Percentiles rank a stretch among this genome's conserved stretches.
Evolutionary conservation across 1,140 invertebrate species (phyloP).

Genomic region (Dinoponera quadriceps): DNA sequence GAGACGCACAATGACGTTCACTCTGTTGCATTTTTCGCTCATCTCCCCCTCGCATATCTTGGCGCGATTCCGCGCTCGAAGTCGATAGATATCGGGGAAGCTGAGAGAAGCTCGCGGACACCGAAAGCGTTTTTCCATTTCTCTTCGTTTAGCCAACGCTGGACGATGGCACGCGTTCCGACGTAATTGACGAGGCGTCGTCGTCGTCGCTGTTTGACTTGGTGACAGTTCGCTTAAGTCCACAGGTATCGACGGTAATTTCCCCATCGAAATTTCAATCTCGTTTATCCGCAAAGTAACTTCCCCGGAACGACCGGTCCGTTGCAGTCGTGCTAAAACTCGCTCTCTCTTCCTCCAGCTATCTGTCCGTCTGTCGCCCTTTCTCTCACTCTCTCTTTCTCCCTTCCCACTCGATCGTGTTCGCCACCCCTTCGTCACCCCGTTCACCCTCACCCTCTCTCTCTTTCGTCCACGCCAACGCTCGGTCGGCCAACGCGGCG

Average conservation of each 20-base stretch:
- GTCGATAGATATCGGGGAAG: slow-evolving; percentile 2
- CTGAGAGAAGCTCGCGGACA: slow-evolving; percentile 12
- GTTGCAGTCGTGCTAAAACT: slow-evolving; percentile 55
- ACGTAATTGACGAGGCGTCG: slow-evolving; percentile 63
- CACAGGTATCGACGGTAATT: slow-evolving; percentile 79
- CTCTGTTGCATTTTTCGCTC: not conserved
- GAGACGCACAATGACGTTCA: not conserved
- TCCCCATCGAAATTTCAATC: slow-evolving; percentile 82
- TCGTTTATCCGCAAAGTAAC: slow-evolving; percentile 81
- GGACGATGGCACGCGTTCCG: slow-evolving; percentile 19
- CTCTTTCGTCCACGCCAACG: slow-evolving; percentile 18
- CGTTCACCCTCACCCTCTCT: not conserved
- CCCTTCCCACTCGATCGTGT: slow-evolving; percentile 47
- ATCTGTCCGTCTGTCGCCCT: not conserved
- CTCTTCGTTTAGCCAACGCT: slow-evolving; percentile 11
- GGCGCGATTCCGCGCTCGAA: not conserved
- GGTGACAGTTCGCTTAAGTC: slow-evolving; percentile 79
- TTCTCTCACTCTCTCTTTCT: slow-evolving; percentile 5
- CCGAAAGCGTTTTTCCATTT: slow-evolving; percentile 37
- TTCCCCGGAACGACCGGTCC: slow-evolving; percentile 67
- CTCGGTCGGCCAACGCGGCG: slow-evolving; percentile 61
- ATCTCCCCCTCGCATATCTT: not conserved
- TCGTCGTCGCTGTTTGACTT: slow-evolving; percentile 78
- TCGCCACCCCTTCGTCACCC: slow-evolving; percentile 24
- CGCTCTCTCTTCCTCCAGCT: not conserved